phyloP scores from a whole-genome alignment of 2,113 vertebrate genomes.

The Alligator sinensis region DNA sequence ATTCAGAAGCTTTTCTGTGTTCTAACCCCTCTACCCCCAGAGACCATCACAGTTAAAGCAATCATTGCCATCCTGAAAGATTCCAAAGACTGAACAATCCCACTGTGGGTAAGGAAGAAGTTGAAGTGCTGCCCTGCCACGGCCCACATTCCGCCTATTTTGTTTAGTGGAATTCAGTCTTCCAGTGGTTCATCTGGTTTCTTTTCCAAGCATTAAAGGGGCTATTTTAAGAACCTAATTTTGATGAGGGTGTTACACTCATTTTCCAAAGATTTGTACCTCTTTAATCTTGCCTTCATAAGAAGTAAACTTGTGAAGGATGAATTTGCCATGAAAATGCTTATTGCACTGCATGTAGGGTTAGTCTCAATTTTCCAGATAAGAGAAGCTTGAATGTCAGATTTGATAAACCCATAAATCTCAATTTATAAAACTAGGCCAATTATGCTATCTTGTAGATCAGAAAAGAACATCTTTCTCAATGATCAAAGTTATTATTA shows the following conservation, averaged over 20 bases:
- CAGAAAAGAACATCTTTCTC: conserved; percentile 20
- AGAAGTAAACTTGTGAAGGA: neutral
- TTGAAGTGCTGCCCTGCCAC: neutral
- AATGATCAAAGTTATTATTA: neutral
- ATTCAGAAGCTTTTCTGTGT: neutral
- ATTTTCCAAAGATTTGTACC: neutral
- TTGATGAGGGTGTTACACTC: neutral
- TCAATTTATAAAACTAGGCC: neutral
- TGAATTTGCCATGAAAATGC: neutral
- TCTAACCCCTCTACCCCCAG: neutral
- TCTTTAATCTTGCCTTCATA: neutral
- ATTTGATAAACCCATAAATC: neutral
- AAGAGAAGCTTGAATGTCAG: neutral
- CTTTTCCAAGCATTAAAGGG: neutral
- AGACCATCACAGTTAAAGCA: neutral
- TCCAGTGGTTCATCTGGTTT: neutral
- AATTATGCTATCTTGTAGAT: neutral
- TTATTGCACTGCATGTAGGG: neutral
- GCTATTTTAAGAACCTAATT: neutral
- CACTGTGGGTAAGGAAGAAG: neutral
- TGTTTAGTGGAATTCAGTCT: too few species aligned
- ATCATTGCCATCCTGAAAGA: too few species aligned
- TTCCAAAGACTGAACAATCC: neutral
- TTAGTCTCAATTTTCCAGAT: neutral
- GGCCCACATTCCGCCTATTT: neutral